These are phyloP conservation scores for Acanthochromis polyacanthus DNA, from an alignment of 2,113 vertebrate genomes.

Conservation along the genomic window DNA sequence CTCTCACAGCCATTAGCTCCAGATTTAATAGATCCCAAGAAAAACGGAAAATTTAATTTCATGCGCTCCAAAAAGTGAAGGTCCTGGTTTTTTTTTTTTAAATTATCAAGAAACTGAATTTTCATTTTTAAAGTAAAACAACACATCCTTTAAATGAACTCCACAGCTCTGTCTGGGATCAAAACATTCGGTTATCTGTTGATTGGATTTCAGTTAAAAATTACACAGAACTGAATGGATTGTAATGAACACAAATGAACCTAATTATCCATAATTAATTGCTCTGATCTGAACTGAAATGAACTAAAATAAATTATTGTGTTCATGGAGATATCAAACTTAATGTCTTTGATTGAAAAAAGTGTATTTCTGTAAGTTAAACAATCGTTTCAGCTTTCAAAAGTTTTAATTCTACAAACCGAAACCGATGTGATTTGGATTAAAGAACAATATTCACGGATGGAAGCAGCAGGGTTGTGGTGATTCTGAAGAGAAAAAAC, in stretches of 20 bases:
- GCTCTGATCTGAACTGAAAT: slow-evolving; percentile 2
- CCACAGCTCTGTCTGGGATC: not conserved
- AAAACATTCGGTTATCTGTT: slow-evolving; percentile 17
- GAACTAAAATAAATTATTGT: not conserved
- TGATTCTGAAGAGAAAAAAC: too few relatives aligned
- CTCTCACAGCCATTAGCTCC: slow-evolving; percentile 45
- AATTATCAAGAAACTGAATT: not conserved
- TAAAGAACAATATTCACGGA: too few relatives aligned
- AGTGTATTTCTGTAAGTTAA: too few relatives aligned
- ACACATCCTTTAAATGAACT: not conserved
- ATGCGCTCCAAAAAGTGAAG: slow-evolving; percentile 3
- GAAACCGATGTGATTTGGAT: too few relatives aligned
- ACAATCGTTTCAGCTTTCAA: too few relatives aligned
- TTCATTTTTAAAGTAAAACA: not conserved
- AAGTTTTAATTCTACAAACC: too few relatives aligned
- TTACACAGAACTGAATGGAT: slow-evolving; percentile 6
- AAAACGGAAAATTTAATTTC: slow-evolving; percentile 30
- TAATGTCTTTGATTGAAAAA: too few relatives aligned
- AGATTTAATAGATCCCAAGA: slow-evolving; percentile 47
- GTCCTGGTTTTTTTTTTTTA: not conserved
- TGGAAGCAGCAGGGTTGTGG: too few relatives aligned
- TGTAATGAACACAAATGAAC: slow-evolving; percentile 26
- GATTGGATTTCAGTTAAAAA: slow-evolving; percentile 14
- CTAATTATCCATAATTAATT: slow-evolving; percentile 19
- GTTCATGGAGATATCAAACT: not conserved